A percentile compares a stretch with the other conserved stretches of the same genome.
These are phyloP conservation scores for Physella acuta DNA, from an alignment of 1,140 invertebrate genomes.

Conservation along the genomic window DNA sequence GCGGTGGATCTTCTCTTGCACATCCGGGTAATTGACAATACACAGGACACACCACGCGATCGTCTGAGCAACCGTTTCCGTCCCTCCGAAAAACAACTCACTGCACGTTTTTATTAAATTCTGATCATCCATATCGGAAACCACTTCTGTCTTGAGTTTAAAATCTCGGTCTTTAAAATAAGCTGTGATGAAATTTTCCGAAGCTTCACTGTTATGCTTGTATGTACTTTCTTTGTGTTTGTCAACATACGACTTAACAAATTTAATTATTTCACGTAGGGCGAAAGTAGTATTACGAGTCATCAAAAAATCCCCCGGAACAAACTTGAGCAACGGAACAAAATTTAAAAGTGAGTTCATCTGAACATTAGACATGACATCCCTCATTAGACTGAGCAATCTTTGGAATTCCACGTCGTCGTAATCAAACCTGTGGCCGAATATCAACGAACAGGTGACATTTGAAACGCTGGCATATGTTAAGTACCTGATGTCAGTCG, in stretches of 20 bases:
- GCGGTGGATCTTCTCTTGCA: constrained; percentile 78
- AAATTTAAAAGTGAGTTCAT: background rate
- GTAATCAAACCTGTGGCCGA: background rate
- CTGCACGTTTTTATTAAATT: constrained; percentile 32
- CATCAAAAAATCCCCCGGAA: background rate
- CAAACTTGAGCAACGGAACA: background rate
- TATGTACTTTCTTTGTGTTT: background rate
- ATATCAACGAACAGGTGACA: background rate
- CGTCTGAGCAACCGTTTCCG: constrained; percentile 83
- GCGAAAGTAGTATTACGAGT: background rate
- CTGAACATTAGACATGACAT: background rate
- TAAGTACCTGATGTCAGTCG: background rate
- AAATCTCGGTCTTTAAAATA: background rate
- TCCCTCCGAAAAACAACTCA: constrained; percentile 85
- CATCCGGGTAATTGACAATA: constrained; percentile 73
- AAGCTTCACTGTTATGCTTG: too few relatives aligned
- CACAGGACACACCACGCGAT: constrained; percentile 83
- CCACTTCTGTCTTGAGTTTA: background rate
- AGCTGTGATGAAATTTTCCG: background rate
- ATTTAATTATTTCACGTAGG: background rate
- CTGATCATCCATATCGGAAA: background rate
- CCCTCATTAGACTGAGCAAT: background rate
- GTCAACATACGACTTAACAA: background rate
- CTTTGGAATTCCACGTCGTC: constrained; percentile 15
- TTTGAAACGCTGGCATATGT: background rate